phyloP scores from a whole-genome alignment of 2,797 vertebrate species.

The Cossypha dichroa region DNA sequence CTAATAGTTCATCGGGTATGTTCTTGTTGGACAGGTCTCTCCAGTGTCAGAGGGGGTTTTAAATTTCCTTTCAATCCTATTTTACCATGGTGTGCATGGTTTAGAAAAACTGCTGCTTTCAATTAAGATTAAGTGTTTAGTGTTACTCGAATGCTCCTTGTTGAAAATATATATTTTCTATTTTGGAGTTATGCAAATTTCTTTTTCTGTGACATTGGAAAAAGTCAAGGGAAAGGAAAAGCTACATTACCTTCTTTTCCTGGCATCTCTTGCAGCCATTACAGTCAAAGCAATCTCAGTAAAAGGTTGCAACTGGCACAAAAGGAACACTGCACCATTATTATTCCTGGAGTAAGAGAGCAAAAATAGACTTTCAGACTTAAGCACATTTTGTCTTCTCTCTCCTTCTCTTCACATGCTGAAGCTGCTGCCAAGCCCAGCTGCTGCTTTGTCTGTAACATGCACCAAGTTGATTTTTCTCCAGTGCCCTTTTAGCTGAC shows the following conservation, averaged over 20 bases:
- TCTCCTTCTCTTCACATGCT: neutral
- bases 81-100: neutral
- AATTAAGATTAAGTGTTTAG: neutral
- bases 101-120: neutral
- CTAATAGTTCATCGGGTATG: neutral
- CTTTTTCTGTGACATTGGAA: slow-evolving; percentile 27
- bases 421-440: neutral
- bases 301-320: slow-evolving; percentile 53
- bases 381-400: neutral
- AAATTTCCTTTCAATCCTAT: neutral
- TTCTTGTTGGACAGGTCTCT: neutral
- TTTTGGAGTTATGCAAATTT: neutral
- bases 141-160: neutral
- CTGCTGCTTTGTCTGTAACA: neutral
- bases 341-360: slow-evolving; percentile 33
- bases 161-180: neutral
- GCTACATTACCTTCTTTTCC: slow-evolving; percentile 17
- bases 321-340: slow-evolving; percentile 3
- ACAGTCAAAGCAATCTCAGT: slow-evolving; percentile 51
- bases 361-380: slow-evolving; percentile 8
- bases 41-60: neutral
- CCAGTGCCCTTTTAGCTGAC: neutral
- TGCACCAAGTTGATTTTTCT: neutral
- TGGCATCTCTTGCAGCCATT: slow-evolving; percentile 32
- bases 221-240: slow-evolving; percentile 4